These are phyloP conservation scores for Hycleus phaleratus DNA, from an alignment of 1,140 invertebrate species.

Conservation along the genomic window DNA sequence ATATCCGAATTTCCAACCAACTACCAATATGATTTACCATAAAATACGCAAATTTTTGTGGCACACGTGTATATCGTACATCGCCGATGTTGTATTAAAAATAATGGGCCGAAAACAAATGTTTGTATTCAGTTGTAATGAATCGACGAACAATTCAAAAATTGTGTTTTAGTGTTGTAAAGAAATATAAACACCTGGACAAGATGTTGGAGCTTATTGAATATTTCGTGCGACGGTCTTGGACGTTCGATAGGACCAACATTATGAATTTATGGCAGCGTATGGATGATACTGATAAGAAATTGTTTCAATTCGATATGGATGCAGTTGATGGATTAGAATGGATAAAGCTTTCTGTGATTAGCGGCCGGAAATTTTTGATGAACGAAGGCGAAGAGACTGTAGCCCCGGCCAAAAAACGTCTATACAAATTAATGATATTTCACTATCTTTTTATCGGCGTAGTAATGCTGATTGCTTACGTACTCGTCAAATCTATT, in stretches of 20 bases:
- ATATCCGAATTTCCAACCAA: no score
- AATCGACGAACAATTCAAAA: no score
- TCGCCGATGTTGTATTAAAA: no score
- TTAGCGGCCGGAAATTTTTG: not conserved
- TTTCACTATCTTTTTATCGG: not conserved
- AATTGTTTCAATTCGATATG: constrained; percentile 3
- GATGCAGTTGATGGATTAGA: not conserved
- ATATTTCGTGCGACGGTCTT: not conserved
- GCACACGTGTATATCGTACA: no score
- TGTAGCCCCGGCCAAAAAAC: no score
- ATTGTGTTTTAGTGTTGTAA: no score
- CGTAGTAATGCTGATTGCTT: not conserved
- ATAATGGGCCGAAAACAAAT: no score
- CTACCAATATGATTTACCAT: no score
- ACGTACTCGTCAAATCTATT: not conserved
- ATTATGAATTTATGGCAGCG: not conserved
- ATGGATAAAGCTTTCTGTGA: not conserved
- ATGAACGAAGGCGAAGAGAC: not conserved
- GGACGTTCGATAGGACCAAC: not conserved
- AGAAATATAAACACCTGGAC: not conserved
- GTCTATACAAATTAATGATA: not conserved
- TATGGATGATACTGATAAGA: not conserved
- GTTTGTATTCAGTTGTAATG: no score
- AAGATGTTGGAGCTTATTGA: not conserved
- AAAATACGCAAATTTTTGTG: no score